Conservation (phyloP, 2,113 vertebrate genomes). For the Cepphus grylle region DNA sequence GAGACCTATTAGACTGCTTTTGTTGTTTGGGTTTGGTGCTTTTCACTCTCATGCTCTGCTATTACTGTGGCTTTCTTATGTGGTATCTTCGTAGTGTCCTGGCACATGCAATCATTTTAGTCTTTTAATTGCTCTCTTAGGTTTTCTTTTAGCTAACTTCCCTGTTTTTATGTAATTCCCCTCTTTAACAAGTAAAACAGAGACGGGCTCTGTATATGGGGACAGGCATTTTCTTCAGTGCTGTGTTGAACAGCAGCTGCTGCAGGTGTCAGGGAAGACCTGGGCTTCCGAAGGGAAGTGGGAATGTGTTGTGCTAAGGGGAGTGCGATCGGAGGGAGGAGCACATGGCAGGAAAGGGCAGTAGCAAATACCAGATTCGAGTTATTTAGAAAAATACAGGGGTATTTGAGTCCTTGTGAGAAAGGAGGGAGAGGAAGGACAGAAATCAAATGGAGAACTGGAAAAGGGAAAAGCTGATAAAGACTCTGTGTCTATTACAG, state of each 20-base stretch:
- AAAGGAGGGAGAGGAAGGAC: not conserved
- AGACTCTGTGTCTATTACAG: not conserved
- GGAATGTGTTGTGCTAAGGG: not conserved
- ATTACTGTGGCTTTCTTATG: not conserved
- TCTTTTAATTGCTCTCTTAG: not conserved
- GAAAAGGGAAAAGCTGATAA: not conserved
- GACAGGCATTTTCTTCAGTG: not conserved
- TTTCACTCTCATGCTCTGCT: not conserved
- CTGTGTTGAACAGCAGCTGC: not conserved
- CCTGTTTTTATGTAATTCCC: not conserved
- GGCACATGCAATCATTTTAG: not conserved
- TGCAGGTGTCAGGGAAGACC: not conserved
- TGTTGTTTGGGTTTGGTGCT: not conserved
- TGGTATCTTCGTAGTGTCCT: not conserved
- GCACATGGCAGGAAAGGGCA: not conserved
- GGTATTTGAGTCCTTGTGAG: not conserved
- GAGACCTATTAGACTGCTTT: not conserved
- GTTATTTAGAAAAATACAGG: not conserved
- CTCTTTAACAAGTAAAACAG: not conserved
- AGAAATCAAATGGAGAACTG: not conserved
- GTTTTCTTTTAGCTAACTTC: not conserved
- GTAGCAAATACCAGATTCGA: not conserved
- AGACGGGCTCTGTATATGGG: not conserved
- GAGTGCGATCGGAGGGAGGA: not conserved
- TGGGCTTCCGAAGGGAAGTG: not conserved